Evolutionary conservation across 2,113 vertebrate genomes (phyloP).

Genomic region (Perca flavescens): DNA sequence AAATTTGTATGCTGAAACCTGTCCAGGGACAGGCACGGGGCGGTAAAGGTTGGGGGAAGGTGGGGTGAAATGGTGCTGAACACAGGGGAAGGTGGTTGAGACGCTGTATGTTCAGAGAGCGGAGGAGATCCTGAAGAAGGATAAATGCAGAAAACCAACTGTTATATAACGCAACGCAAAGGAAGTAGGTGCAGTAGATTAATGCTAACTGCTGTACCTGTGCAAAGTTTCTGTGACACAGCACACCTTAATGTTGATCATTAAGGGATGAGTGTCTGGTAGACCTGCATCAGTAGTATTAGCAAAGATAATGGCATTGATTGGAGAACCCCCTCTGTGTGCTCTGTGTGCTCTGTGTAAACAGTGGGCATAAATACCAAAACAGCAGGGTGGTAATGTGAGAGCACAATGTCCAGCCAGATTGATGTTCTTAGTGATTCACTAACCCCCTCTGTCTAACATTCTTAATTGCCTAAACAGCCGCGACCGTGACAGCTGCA

Average conservation of each 20-base stretch:
- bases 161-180: conserved; percentile 38
- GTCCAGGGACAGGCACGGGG: conserved; percentile 85
- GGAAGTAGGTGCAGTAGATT: conserved; percentile 30
- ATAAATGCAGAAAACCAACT: conserved; percentile 39
- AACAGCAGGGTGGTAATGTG: conserved; percentile 84
- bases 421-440: conserved; percentile 79
- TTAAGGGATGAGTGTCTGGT: conserved; percentile 52
- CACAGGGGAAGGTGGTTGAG: conserved; percentile 64
- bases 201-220: conserved; percentile 35
- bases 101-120: conserved; percentile 35
- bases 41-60: conserved; percentile 64
- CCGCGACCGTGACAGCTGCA: conserved; percentile 76
- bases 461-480: conserved; percentile 80
- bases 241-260: conserved; percentile 58
- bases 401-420: conserved; percentile 69
- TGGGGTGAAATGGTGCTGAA: conserved; percentile 67
- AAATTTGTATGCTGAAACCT: conserved; percentile 91
- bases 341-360: conserved; percentile 82
- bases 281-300: conserved; percentile 58
- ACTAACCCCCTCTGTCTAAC: conserved; percentile 58
- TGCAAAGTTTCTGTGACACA: conserved; percentile 37
- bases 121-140: conserved; percentile 39
- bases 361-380: conserved; percentile 84
- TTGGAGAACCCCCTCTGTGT: conserved; percentile 79
- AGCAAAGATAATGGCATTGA: conserved; percentile 82